Evolutionary conservation across 2,113 vertebrate species (phyloP), one percentile per base, ranked within the genome.

Genomic region (Pteruthius melanotis): DNA sequence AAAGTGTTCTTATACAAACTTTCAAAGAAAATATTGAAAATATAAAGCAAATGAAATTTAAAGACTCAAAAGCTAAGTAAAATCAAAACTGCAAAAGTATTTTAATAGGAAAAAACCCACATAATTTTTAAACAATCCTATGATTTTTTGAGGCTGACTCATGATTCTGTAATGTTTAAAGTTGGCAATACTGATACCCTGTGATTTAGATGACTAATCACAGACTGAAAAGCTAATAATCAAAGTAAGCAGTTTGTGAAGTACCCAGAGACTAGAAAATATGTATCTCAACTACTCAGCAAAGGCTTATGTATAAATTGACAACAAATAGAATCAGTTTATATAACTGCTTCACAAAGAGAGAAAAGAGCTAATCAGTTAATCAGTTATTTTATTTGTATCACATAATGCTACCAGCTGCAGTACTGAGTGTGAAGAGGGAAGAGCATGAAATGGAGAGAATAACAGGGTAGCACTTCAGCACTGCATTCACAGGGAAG

Each of bases 181-280:
- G 93, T 71, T 94, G 95, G 91, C 93, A 94, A 42, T 92, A 88
- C 93, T 89, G 88, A 94, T 97, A 95, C 91, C 96, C 93, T 95
- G 92, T 96, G 93, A 97, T 96, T 96, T 95, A 96, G 88, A 96
- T 97, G 95, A 97, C 93, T 96, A 97, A 97, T 96, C 88, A 88
- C 83, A 94, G 68, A 66, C 85, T 95, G 90, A 94, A 96, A 96
- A 92, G 95, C 93, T 96, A 96, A 96, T 96, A 97, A 95, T 97
- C 93, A 96, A 97, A 96, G 93, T 94, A 97, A 97, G 95, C 95
- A 94, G 85, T 97, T 96, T 95, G 93, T 90, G 83, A 97, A 97
- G 93, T 95, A 94, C 88, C 71, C 76, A 90, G 72, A 95, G 94
- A 92, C 95, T 81, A 92, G 93, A 90, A 95, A 96, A 96, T 89